phyloP scores from a whole-genome alignment of 1,140 invertebrate species.

The Penaeus japonicus region DNA sequence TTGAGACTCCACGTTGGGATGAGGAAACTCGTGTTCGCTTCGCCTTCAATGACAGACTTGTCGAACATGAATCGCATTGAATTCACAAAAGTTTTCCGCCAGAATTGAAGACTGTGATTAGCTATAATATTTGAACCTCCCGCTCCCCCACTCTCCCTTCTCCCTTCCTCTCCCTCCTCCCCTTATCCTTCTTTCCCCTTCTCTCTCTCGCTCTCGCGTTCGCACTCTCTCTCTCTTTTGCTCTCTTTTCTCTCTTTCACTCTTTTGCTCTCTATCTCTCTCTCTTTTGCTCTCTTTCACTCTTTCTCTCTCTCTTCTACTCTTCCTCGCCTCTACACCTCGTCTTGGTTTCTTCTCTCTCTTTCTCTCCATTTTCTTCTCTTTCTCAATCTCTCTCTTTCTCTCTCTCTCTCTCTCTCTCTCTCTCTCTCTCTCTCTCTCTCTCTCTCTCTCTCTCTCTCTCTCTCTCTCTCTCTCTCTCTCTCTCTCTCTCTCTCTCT shows the following conservation, averaged over 20 bases:
- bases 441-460: not conserved
- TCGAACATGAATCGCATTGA: slow-evolving; percentile 36
- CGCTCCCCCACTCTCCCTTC: not conserved
- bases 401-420: not conserved
- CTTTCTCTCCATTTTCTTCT: not conserved
- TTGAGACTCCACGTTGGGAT: not conserved
- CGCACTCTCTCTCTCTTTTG: not conserved
- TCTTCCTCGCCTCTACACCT: not conserved
- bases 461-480: no score
- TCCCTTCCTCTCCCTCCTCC: not conserved
- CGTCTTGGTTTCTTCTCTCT: not conserved
- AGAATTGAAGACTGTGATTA: not conserved
- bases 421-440: not conserved
- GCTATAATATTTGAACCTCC: slow-evolving; percentile 6
- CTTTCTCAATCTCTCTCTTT: not conserved
- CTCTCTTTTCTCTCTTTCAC: not conserved
- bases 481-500: not conserved
- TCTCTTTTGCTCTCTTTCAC: not conserved
- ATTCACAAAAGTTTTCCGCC: slow-evolving; percentile 24
- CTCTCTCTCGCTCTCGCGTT: not conserved
- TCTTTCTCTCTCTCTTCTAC: not conserved
- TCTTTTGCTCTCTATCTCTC: not conserved
- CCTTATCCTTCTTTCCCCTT: not conserved
- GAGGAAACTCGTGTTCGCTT: slow-evolving; percentile 27
- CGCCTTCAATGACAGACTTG: slow-evolving; percentile 20